Evolutionary conservation across 1,140 invertebrate species (phyloP).

Genomic region (Lanistes nyassanus): DNA sequence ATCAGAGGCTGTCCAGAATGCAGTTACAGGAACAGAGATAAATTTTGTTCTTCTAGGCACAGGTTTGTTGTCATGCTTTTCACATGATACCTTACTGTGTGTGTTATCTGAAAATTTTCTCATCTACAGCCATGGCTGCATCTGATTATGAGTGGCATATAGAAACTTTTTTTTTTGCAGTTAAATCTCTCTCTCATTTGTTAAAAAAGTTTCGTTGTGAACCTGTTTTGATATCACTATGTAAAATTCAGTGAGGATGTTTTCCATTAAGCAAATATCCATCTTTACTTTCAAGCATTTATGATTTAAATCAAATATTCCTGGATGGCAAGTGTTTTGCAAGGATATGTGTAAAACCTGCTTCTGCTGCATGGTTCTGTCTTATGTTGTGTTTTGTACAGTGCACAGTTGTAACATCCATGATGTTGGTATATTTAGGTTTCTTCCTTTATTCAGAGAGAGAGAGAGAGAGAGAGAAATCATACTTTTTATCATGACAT

Average conservation of each 20-base stretch:
- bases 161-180: not conserved
- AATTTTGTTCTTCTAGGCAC: conserved; percentile 64
- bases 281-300: no score
- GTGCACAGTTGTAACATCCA: not conserved
- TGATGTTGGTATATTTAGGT: not conserved
- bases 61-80: conserved; percentile 45
- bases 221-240: no score
- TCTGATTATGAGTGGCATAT: not conserved
- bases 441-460: no score
- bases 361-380: not conserved
- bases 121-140: not conserved
- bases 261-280: no score
- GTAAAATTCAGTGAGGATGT: no score
- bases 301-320: not conserved
- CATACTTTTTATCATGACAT: not conserved
- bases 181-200: not conserved
- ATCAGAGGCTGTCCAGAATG: conserved; percentile 34
- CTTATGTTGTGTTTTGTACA: not conserved
- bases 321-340: no score
- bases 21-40: conserved; percentile 50
- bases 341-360: not conserved
- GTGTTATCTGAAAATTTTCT: no score
- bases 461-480: not conserved
- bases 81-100: no score
- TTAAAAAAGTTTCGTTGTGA: no score